Evolutionary conservation across 2,888 invertebrate genomes (phyloP), one percentile per base, ranked within the genome.

Genomic region (Nipponacmea schrenckii): DNA sequence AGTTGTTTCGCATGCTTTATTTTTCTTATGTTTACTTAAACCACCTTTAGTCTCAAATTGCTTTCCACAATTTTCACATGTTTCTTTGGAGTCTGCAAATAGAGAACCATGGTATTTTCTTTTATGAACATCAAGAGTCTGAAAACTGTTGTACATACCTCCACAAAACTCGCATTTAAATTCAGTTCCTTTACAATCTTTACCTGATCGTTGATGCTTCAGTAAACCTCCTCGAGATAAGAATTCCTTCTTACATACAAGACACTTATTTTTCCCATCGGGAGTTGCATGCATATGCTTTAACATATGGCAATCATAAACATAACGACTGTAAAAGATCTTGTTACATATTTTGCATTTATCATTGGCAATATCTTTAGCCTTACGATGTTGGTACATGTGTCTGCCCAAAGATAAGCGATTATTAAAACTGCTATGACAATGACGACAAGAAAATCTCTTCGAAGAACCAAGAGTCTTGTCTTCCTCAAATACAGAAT

Each of bases 31-130:
- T 24, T 56, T 56, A 56, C 24, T 24, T 24, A 56, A 56, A 20
- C 63, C 68, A 69, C 62, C 62, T 45, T 62, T 63, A 17, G 62
- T 69, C 62, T 69, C 62, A 45, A 69, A 69, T 8, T 39, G 31
- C 63, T 31, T 20, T 26, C 46, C 48, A 63, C 68, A 69, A 2
- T 48, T 45, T 24, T 69, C 63, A 20, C 68, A 69, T 14, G 26
- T 27, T 45, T 69, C 46, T 26, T 62, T 63, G 27, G 46, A 45
- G 20, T 63, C 62, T 56, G 20, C 12, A 17, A 24, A 24, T 24
- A 24, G 20, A 20, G 24, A 14, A 12, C 8, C 20, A 56, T 56
- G 56, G 10, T 2, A 39, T 56, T 56, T 56, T 12, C 56, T 20
- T 24, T 14, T 56, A 24, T 56, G 56, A 56, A 56, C 24, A 24